phyloP scores from a whole-genome alignment of 2,888 invertebrate species.

The Machimus atricapillus region DNA sequence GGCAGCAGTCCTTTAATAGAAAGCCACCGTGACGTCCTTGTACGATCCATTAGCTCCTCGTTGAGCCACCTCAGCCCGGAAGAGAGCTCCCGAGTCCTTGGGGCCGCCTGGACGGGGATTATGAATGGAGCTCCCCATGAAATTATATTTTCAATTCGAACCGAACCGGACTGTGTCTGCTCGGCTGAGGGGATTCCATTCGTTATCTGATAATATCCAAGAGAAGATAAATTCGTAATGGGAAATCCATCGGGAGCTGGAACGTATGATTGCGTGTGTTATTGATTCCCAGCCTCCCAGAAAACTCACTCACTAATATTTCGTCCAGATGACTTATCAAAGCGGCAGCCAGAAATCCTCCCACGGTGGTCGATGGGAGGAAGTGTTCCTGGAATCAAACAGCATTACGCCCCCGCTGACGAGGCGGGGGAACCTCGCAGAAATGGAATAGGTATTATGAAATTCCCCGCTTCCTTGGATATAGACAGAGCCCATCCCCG shows the following conservation, averaged over 20 bases:
- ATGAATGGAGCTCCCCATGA: slow-evolving; percentile 21
- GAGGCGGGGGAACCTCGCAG: not conserved
- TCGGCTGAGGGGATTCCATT: not conserved
- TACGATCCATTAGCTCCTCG: not conserved
- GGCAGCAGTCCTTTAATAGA: slow-evolving; percentile 1
- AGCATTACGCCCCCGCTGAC: not conserved
- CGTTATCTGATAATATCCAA: slow-evolving; percentile 1
- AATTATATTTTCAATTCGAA: slow-evolving; percentile 24
- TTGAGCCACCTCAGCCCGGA: not conserved
- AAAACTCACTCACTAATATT: not conserved
- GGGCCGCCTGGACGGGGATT: not conserved
- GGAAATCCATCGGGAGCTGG: not conserved
- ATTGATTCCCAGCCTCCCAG: slow-evolving; percentile 8
- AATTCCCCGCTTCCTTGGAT: not conserved
- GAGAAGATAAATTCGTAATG: slow-evolving; percentile 10
- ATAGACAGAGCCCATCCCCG: not conserved
- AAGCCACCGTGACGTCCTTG: not conserved
- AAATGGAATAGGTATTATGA: not conserved
- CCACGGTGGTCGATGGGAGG: not conserved
- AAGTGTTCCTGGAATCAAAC: slow-evolving; percentile 1
- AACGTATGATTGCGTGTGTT: not conserved
- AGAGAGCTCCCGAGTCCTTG: not conserved
- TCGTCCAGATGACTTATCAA: not conserved
- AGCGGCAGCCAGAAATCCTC: not conserved
- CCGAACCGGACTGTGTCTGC: slow-evolving; percentile 5